Conservation (phyloP, 2,888 invertebrate species). For the Chloroclysta siterata region DNA sequence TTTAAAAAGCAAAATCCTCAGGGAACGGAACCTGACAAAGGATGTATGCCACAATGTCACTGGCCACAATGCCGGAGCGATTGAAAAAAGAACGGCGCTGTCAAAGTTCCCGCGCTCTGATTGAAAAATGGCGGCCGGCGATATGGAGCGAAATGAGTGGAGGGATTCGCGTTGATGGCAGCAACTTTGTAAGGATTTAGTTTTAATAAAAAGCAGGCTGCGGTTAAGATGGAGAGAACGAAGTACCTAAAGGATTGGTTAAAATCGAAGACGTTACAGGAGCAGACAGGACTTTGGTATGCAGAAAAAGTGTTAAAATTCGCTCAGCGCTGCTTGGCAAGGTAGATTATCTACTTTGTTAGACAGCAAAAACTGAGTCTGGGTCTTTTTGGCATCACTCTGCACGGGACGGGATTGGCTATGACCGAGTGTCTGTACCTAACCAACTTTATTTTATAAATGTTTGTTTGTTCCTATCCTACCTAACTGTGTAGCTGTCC, state of each 20-base stretch:
- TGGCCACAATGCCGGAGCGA: constrained; percentile 26
- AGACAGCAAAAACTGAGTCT: too few relatives aligned
- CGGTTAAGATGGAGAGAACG: background rate
- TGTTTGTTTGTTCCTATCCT: too few relatives aligned
- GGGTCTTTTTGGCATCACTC: too few relatives aligned
- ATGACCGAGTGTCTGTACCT: too few relatives aligned
- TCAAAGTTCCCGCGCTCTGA: constrained; percentile 35
- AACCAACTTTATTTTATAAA: too few relatives aligned
- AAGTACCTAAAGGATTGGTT: background rate
- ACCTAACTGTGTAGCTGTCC: too few relatives aligned
- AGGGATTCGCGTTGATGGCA: constrained; percentile 6
- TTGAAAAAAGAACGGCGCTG: constrained; percentile 28
- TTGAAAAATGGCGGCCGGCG: constrained; percentile 37
- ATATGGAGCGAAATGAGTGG: constrained; percentile 36
- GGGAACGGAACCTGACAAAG: constrained; percentile 17
- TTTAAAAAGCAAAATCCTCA: constrained; percentile 10
- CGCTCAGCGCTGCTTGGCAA: too few relatives aligned
- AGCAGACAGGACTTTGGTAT: too few relatives aligned
- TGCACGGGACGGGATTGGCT: too few relatives aligned
- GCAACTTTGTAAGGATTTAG: background rate
- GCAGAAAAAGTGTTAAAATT: too few relatives aligned
- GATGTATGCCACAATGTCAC: constrained; percentile 24
- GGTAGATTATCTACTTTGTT: too few relatives aligned
- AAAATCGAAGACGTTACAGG: background rate
- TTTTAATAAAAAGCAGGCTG: background rate